Percentiles rank a stretch among this genome's conserved stretches.
Conservation (phyloP, 30 jellyfish, hydroid and myxozoan species). For the Pelagia noctiluca region DNA sequence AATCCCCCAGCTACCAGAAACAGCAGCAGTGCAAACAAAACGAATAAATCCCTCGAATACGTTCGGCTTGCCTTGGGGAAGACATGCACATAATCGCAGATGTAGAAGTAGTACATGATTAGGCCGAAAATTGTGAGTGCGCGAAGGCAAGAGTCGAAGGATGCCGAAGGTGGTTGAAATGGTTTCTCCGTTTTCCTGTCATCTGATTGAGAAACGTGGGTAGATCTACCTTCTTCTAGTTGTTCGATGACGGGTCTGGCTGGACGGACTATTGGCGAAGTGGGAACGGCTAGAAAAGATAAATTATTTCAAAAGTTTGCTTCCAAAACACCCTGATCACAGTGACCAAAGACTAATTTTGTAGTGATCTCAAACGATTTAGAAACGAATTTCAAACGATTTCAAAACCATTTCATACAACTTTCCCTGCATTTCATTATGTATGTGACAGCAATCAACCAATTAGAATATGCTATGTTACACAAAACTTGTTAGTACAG, state of each 20-base stretch:
- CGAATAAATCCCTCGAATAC: constrained; percentile 88
- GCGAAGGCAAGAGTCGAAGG: constrained; percentile 55
- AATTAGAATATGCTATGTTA: too few relatives aligned
- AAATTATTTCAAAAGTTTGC: too few relatives aligned
- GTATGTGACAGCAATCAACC: too few relatives aligned
- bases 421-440: too few relatives aligned
- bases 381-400: too few relatives aligned
- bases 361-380: too few relatives aligned
- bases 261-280: neutral
- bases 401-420: too few relatives aligned
- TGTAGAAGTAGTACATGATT: constrained; percentile 82
- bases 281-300: neutral
- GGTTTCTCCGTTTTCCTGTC: constrained; percentile 22
- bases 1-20: constrained; percentile 71
- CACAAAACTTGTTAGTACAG: too few relatives aligned
- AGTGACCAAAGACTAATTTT: too few relatives aligned
- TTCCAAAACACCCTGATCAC: too few relatives aligned
- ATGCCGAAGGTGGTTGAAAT: constrained; percentile 28
- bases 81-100: constrained; percentile 89
- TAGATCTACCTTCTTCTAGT: constrained; percentile 13
- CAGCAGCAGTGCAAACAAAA: constrained; percentile 59
- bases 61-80: constrained; percentile 89
- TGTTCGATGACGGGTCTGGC: neutral
- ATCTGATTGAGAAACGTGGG: constrained; percentile 5
- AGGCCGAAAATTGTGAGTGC: constrained; percentile 75